Base-by-base conservation (phyloP, 2,888 invertebrate genomes). In the Xylota sylvarum region DNA sequence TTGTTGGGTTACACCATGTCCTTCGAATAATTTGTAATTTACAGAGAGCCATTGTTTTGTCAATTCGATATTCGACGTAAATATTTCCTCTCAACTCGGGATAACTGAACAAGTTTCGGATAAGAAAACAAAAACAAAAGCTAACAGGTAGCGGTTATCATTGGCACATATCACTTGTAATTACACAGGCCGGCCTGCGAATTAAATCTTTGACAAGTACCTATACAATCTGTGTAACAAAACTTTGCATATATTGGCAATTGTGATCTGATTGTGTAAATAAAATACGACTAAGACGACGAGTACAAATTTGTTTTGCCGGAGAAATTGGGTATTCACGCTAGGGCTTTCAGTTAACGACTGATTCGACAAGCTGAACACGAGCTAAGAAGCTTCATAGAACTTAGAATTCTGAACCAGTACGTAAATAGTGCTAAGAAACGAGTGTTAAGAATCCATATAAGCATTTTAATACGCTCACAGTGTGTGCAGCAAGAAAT, bases 21-120 rank as follows among this genome's bases (percentile, higher is more conserved):
- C 23, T 73, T 55, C 56, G 55, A 6, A 73, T 19, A 9, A 35
- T 9, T 14, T 67, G 72, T 32, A 83, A 23, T 62, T 62, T 78
- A 9, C 52, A 60, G 0, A 78, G 14, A 46, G 43, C 67, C 78
- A 73, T 78, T 32, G 30, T 32, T 1, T 5, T 12, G 9, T 2
- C 1, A 2, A 4, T n/a, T n/a, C n/a, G 4, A 9, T 27, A 0
- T 14, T 2, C 6, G 30, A 46, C 3, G 46, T 12, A 52, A 30
- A 23, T 30, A 55, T 12, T 0, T 30, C n/a, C 0, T 2, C 32
- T 43, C n/a, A 5, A 14, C 6, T 14, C 6, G 7, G 3, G 2
- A 14, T 7, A 43, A 62, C 14, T 27, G 7, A 62, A 43, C 0
- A 40, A 5, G 12, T n/a, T 4, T 55, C 9, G 40, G 17, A 17